These are phyloP conservation scores for Anoplolepis gracilipes DNA, from an alignment of 1,140 invertebrate genomes.

Conservation along the genomic window DNA sequence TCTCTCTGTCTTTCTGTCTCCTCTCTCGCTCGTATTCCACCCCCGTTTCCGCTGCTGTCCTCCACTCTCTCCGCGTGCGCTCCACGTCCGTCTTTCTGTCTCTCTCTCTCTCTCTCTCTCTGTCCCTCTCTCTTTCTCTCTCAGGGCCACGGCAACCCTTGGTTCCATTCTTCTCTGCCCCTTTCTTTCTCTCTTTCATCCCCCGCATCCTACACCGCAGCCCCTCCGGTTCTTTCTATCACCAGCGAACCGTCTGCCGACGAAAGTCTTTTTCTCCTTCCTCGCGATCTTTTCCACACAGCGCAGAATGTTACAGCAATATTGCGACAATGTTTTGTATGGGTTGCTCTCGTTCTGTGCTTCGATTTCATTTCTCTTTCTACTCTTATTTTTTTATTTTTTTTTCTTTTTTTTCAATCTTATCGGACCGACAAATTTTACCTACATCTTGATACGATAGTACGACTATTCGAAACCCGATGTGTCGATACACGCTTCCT, in stretches of 20 bases:
- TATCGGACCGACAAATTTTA: constrained; percentile 71
- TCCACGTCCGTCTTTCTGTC: constrained; percentile 10
- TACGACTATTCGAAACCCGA: constrained; percentile 61
- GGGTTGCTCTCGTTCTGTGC: not conserved
- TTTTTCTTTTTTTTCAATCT: too few species aligned
- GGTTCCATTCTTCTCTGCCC: constrained; percentile 12
- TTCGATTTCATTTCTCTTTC: constrained; percentile 30
- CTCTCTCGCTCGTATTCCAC: not conserved
- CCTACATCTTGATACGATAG: constrained; percentile 75
- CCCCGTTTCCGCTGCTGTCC: constrained; percentile 21
- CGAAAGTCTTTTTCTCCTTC: not conserved
- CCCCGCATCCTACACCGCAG: not conserved
- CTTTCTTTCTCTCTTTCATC: constrained; percentile 27
- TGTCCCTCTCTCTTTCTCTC: constrained; percentile 17
- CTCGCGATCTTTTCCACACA: too few species aligned
- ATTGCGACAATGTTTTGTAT: too few species aligned
- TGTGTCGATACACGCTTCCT: not conserved
- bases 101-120: constrained; percentile 66
- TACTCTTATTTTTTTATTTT: constrained; percentile 43
- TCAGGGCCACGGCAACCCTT: too few species aligned
- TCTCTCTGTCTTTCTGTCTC: too few species aligned
- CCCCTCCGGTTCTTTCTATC: constrained; percentile 19
- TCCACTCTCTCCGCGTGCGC: not conserved
- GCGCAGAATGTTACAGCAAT: too few species aligned
- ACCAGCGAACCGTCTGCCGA: not conserved